Evolutionary conservation across 2,797 vertebrate genomes (phyloP), one percentile per base, ranked within the genome.

Genomic region (Champsocephalus gunnari): DNA sequence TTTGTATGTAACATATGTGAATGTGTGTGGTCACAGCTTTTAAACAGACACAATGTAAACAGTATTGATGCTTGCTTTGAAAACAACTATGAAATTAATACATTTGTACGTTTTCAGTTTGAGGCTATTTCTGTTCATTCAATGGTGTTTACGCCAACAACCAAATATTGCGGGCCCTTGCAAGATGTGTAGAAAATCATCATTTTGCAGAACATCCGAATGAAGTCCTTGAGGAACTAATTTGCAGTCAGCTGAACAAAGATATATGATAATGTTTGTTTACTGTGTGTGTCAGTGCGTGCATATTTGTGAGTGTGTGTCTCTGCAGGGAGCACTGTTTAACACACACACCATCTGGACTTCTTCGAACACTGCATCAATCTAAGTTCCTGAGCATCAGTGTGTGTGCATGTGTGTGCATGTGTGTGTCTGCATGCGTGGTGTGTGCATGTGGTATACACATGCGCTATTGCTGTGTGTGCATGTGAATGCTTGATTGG

Each of bases 201-300:
- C 7, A 58, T 75, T 85, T 87, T 73, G 66, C 48, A 44, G 66
- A 80, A 69, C 75, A 77, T 81, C 66, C 62, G 80, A 89, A 73
- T 53, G 56, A 76, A 76, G 65, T 92, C 88, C 90, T 87, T 24
- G 19, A 88, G 88, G 86, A 88, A 54, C 80, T 87, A 60, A 86
- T 92, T 91, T 86, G 75, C 84, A 77, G 76, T 78, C 80, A 88
- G 69, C 66, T 81, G 76, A 83, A 90, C 79, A 88, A 85, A 88
- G 81, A 90, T 90, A 86, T 88, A 90, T 90, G 84, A 91, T 89
- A 82, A 89, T 91, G 82, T 88, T 89, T 91, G 84, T 90, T 90
- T 90, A 90, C 82, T 79, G 73, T 54, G 68, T 83, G 80, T 84
- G 83, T 79, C 67, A 65, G 66, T 34, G 44, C 62, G 59, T 75